Percentiles rank a stretch among this genome's conserved stretches.
Evolutionary conservation across 2,888 invertebrate genomes (phyloP).

Genomic region (Epinotia brunnichana): DNA sequence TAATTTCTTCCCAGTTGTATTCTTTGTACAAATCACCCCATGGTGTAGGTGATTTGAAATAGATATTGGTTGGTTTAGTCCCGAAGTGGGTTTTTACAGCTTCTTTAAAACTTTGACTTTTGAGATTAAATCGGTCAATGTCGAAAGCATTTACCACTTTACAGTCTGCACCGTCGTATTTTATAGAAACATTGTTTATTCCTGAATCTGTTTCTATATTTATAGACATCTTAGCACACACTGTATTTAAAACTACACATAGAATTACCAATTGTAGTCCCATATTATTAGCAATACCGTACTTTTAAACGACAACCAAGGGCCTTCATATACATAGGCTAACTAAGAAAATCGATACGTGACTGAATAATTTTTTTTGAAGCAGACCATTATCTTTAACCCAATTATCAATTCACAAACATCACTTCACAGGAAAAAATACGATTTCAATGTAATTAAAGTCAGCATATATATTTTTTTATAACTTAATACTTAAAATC

Average conservation of each 20-base stretch:
- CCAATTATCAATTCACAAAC: conserved; percentile 24
- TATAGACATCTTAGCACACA: conserved; percentile 58
- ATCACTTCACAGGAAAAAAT: conserved; percentile 2
- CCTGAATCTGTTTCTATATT: conserved; percentile 53
- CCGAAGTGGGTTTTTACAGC: conserved; percentile 61
- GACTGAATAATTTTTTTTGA: conserved; percentile 8
- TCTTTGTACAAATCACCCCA: conserved; percentile 71
- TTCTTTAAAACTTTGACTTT: conserved; percentile 52
- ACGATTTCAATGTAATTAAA: not conserved
- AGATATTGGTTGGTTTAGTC: conserved; percentile 58
- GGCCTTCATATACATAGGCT: not conserved
- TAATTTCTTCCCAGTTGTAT: conserved; percentile 67
- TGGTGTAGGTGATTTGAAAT: conserved; percentile 68
- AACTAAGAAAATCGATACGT: not conserved
- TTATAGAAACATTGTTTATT: conserved; percentile 52
- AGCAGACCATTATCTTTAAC: conserved; percentile 2
- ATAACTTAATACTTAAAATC: not conserved
- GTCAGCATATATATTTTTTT: not conserved
- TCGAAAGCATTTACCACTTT: conserved; percentile 58
- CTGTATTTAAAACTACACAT: conserved; percentile 14
- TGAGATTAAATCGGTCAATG: conserved; percentile 60
- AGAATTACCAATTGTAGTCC: not conserved
- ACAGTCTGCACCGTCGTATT: conserved; percentile 59
- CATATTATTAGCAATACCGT: conserved; percentile 3
- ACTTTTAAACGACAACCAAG: not conserved